Conservation (phyloP, 2,888 invertebrate species). For the Alcis repandata region DNA sequence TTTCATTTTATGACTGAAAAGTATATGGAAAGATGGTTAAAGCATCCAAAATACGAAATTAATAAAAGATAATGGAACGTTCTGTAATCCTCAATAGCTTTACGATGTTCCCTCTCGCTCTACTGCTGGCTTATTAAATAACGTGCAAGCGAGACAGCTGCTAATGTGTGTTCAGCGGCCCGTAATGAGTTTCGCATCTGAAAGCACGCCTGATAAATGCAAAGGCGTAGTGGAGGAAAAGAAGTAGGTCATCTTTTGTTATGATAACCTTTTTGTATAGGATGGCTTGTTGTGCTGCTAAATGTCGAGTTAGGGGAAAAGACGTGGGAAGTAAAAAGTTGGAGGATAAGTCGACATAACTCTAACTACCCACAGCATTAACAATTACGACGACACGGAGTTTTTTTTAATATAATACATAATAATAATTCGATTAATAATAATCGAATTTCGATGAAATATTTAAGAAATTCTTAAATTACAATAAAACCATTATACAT, state of each 20-base stretch:
- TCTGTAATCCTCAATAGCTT: slow-evolving; percentile 31
- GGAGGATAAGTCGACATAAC: too few species aligned
- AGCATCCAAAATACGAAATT: slow-evolving; percentile 19
- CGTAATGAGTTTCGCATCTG: slow-evolving; percentile 43
- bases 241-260: background rate
- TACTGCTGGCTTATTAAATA: background rate
- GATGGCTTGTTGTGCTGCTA: too few species aligned
- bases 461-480: too few species aligned
- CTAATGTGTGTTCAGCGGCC: slow-evolving; percentile 43
- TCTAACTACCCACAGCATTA: too few species aligned
- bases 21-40: background rate
- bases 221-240: slow-evolving; percentile 8
- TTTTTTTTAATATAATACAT: too few species aligned
- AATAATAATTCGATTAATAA: too few species aligned
- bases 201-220: slow-evolving; percentile 34
- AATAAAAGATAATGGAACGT: slow-evolving; percentile 31
- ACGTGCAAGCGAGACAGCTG: slow-evolving; percentile 35
- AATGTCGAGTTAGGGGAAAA: too few species aligned
- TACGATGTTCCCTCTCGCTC: slow-evolving; percentile 20
- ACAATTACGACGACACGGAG: too few species aligned
- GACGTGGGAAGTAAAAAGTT: too few species aligned
- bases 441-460: too few species aligned
- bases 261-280: too few species aligned
- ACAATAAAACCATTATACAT: too few species aligned
- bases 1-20: slow-evolving; percentile 1